Evolutionary conservation across 2,888 invertebrate species (phyloP), one percentile per base, ranked within the genome.

Genomic region (Caenorhabditis sinica): DNA sequence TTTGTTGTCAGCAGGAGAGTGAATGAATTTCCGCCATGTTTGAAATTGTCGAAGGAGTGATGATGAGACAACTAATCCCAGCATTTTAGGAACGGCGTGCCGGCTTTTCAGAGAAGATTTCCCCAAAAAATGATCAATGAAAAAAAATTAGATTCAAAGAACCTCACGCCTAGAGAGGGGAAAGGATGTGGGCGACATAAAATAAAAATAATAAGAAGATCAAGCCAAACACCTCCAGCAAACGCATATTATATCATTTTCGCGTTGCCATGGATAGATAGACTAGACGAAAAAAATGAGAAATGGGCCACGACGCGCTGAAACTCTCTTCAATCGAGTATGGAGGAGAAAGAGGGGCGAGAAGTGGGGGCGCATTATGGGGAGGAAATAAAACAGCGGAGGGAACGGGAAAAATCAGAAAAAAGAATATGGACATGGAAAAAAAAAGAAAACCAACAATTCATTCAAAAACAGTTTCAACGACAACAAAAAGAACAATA

Each of bases 221-320:
- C 71, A 79, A 71, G 56, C 43, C 61, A 53, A 51, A 71, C 60
- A 51, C 49, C 49, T 28, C 30, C 71, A 71, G 51, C 23, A 11
- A 43, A 43, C 33, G 40, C 68, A 81, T 81, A 69, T 73, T 74
- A 49, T 81, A 74, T 81, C 69, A 68, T 68, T 61, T 66, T 68
- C 20, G 11, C 65, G 81, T 73, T 73, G 74, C 80, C 66, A 80
- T 79, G 71, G 79, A 61, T 60, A 58, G n/a, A 76, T 30, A 53
- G 53, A 58, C 33, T 15, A 40, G 4, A 11, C 9, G 36, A 36
- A 36, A 36, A 20, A 69, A 23, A 75, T 5, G 65, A 30, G 49
- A 51, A 72, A 68, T 20, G 56, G 25, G 45, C 17, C 8, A 43
- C 23, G 71, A 65, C 49, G 17, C 45, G 45, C 72, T 79, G 77